Evolutionary conservation across 2,797 vertebrate genomes (phyloP), one percentile per base, ranked within the genome.

Genomic region (Eupleurogrammus muticus): DNA sequence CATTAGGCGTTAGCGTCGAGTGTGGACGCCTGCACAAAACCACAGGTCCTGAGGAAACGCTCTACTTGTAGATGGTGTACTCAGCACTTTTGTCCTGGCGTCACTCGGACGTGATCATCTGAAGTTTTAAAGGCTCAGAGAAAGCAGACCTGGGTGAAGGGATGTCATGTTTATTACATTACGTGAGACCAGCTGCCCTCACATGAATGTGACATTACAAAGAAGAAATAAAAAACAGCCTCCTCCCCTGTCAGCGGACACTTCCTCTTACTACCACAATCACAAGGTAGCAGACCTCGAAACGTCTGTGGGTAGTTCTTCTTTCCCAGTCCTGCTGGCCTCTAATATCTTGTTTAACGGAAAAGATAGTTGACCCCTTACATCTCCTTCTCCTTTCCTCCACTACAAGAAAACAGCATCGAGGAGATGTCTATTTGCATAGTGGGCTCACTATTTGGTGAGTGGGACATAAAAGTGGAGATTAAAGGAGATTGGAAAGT

Each of bases 361-460:
- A 46, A 66, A 63, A 50, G 53, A 72, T 60, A 1, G 1, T n/a
- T 66, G 44, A 16, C 63, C 52, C 24, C 65, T 47, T 23, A 24
- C 32, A 49, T 70, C 24, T 21, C 5, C 1, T n/a, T 44, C 46
- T 54, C 32, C 46, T 55, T 77, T 84, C 65, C 70, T 77, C 35
- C n/a, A 59, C 20, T 0, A 2, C 11, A 40, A 57, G n/a, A 53
- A 54, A 74, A 19, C 9, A 70, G 35, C 53, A 28, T 21, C 35
- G 19, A 72, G 73, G 88, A 71, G 66, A 92, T 93, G 93, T 74
- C 84, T 23, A 48, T 92, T 10, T 91, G 89, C 61, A 60, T 92
- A 12, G 62, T 79, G 23, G 74, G 84, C 63, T 87, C 89, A 0
- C 32, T 89, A 23, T 88, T 93, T 48, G 93, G 94, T 95, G 73